Percentiles rank a stretch among this genome's conserved stretches.
phyloP scores from a whole-genome alignment of 35 echinoderm and acorn worm species.

The Lytechinus pictus region DNA sequence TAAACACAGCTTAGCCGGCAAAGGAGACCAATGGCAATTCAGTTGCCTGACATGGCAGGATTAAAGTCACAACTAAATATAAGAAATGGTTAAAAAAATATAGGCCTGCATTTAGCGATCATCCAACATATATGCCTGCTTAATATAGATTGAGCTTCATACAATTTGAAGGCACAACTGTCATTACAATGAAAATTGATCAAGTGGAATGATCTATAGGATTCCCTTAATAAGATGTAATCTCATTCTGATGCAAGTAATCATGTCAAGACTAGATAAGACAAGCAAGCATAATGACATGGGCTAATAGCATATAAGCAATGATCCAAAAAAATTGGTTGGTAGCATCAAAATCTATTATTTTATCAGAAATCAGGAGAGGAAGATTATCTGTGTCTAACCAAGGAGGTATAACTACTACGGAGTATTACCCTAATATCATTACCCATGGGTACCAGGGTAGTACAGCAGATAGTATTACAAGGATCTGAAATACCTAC shows the following conservation, averaged over 20 bases:
- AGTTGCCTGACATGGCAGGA: neutral
- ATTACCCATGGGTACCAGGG: too few relatives aligned
- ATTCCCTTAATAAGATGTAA: neutral
- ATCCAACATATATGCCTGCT: too few relatives aligned
- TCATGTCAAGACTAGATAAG: neutral
- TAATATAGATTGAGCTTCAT: neutral
- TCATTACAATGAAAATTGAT: constrained; percentile 10
- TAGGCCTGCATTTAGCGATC: too few relatives aligned
- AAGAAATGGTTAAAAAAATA: too few relatives aligned
- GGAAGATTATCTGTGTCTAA: neutral
- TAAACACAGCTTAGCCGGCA: neutral
- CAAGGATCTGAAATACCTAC: neutral
- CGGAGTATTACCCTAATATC: neutral
- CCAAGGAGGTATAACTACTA: neutral
- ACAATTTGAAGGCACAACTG: neutral
- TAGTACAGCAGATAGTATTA: neutral
- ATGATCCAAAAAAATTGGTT: neutral
- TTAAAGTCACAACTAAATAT: neutral
- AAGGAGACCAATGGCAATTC: neutral
- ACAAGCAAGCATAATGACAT: neutral
- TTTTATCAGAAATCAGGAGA: neutral
- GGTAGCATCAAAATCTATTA: neutral
- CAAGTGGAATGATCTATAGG: neutral
- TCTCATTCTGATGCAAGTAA: neutral
- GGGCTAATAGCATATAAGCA: neutral